A percentile compares a stretch with the other conserved stretches of the same genome.
Conservation (phyloP, 2,113 vertebrate species). For the Calidris pugnax region DNA sequence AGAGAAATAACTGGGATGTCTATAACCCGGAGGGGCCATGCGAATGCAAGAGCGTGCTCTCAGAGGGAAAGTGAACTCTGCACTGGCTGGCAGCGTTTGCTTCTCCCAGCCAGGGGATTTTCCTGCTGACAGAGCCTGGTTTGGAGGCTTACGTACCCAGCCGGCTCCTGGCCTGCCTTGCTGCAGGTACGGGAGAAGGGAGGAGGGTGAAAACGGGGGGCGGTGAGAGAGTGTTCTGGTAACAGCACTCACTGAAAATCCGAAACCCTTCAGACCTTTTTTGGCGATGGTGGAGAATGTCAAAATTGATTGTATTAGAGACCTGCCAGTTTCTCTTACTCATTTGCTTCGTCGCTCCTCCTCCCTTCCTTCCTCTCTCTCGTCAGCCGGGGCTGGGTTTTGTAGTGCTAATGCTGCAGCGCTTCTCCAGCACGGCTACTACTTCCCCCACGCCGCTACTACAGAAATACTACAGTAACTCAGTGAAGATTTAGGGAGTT, state of each 20-base stretch:
- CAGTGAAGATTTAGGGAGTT: background rate
- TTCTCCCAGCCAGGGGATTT: background rate
- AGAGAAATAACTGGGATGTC: slow-evolving; percentile 25
- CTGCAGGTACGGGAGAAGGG: slow-evolving; percentile 10
- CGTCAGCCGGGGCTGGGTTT: background rate
- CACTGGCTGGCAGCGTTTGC: background rate
- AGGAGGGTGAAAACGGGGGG: background rate
- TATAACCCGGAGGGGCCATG: background rate
- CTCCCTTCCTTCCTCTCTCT: slow-evolving; percentile 64
- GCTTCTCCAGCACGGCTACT: background rate
- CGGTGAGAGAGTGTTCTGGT: background rate
- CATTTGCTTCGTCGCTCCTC: background rate
- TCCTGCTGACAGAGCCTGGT: slow-evolving; percentile 18
- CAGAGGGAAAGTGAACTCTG: slow-evolving; percentile 18
- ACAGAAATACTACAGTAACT: slow-evolving; percentile 5
- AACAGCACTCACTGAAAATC: background rate
- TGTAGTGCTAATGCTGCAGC: background rate
- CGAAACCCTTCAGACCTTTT: slow-evolving; percentile 43
- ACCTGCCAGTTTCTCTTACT: slow-evolving; percentile 50
- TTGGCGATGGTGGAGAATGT: slow-evolving; percentile 27
- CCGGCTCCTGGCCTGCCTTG: background rate
- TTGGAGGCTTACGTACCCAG: background rate
- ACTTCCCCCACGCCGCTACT: background rate
- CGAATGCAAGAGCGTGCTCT: background rate
- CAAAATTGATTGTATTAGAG: slow-evolving; percentile 20